phyloP scores from a whole-genome alignment of 2,888 invertebrate genomes.

The Thera obeliscata region DNA sequence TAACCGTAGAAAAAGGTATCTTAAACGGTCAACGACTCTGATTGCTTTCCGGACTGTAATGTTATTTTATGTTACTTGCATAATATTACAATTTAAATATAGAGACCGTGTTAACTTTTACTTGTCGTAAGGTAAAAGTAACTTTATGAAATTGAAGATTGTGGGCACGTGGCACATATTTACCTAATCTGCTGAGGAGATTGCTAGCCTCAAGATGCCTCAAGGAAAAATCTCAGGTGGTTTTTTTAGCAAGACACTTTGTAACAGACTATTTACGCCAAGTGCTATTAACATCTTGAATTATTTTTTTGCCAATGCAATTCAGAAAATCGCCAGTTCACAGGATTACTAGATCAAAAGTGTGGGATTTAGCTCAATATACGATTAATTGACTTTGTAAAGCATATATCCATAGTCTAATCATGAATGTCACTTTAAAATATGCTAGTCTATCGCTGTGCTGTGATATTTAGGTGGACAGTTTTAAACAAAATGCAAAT shows the following conservation, averaged over 20 bases:
- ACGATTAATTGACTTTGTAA: not conserved
- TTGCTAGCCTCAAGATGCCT: too few species aligned
- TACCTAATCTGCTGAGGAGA: too few species aligned
- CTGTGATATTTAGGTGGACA: too few species aligned
- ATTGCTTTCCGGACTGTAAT: conserved; percentile 30
- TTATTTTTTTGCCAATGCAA: not conserved
- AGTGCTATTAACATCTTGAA: too few species aligned
- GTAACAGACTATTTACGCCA: too few species aligned
- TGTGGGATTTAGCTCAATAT: not conserved
- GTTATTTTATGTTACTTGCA: conserved; percentile 37
- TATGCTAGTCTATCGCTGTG: too few species aligned
- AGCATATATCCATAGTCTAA: not conserved
- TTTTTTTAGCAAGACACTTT: too few species aligned
- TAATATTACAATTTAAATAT: conserved; percentile 34
- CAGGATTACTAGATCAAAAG: not conserved
- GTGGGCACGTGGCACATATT: too few species aligned
- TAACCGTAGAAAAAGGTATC: conserved; percentile 50
- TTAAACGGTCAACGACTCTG: conserved; percentile 55
- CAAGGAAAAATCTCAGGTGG: too few species aligned
- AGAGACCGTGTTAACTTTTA: conserved; percentile 24
- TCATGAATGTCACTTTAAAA: too few species aligned
- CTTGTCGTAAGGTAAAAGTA: conserved; percentile 11
- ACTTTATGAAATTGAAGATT: too few species aligned
- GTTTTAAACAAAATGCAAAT: too few species aligned
- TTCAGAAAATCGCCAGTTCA: not conserved